Evolutionary conservation across 2,113 vertebrate genomes (phyloP).

Genomic region (Todiramphus chloris): DNA sequence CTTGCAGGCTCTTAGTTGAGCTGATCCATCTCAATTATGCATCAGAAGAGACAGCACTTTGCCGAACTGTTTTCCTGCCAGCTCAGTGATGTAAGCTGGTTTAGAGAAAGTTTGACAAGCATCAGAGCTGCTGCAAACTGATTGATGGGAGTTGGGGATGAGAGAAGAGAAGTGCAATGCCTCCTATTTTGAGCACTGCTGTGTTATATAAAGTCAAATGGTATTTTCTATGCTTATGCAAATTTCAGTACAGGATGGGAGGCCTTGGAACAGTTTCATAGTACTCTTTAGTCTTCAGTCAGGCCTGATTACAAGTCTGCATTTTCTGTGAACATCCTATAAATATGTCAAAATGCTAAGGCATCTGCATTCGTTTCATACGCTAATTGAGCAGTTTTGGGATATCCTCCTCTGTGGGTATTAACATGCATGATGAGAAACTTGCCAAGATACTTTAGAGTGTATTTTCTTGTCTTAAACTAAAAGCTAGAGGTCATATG

Average conservation of each 20-base stretch:
- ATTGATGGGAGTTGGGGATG: not conserved
- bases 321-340: not conserved
- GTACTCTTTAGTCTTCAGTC: not conserved
- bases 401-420: not conserved
- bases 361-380: not conserved
- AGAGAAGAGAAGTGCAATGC: not conserved
- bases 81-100: not conserved
- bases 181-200: not conserved
- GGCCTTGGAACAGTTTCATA: not conserved
- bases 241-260: not conserved
- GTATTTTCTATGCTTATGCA: not conserved
- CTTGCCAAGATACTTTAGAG: not conserved
- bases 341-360: not conserved
- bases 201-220: not conserved
- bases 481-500: not conserved
- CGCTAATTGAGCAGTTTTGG: not conserved
- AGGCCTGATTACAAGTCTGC: not conserved
- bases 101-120: not conserved
- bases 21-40: not conserved
- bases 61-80: not conserved
- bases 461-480: not conserved
- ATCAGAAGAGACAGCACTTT: not conserved
- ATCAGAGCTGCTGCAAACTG: not conserved
- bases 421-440: not conserved
- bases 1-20: not conserved